phyloP scores from a whole-genome alignment of 1,140 invertebrate species.

The Drosophila elegans region DNA sequence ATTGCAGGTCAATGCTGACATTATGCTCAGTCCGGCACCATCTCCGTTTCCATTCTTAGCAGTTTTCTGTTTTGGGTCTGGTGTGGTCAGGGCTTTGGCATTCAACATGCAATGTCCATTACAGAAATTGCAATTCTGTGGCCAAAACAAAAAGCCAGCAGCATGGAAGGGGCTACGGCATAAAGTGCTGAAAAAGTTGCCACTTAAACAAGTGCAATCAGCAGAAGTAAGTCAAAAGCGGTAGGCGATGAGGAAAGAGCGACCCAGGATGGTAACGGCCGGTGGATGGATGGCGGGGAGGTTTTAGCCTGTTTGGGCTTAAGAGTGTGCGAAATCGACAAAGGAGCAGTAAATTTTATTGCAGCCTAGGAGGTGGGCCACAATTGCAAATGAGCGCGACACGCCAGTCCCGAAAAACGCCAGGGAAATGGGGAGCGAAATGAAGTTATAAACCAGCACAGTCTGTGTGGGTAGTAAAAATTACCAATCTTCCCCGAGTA shows the following conservation, averaged over 20 bases:
- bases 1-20: constrained; percentile 59
- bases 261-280: constrained; percentile 24
- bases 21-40: constrained; percentile 48
- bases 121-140: constrained; percentile 67
- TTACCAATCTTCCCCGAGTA: constrained; percentile 35
- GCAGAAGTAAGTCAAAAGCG: constrained; percentile 69
- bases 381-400: constrained; percentile 77
- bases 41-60: constrained; percentile 31
- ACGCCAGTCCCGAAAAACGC: constrained; percentile 57
- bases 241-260: constrained; percentile 29
- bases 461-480: constrained; percentile 63
- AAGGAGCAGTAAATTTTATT: constrained; percentile 79
- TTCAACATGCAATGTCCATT: constrained; percentile 79
- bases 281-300: background rate
- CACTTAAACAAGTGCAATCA: constrained; percentile 80
- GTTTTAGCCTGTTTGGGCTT: constrained; percentile 34
- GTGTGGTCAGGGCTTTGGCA: constrained; percentile 54
- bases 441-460: constrained; percentile 74
- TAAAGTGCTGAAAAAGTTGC: constrained; percentile 57
- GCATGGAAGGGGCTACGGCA: constrained; percentile 8
- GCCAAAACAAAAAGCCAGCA: constrained; percentile 29
- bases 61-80: constrained; percentile 10
- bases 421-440: constrained; percentile 44
- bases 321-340: constrained; percentile 76
- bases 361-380: constrained; percentile 27